Conservation (phyloP, 53 echinoderm and acorn worm genomes). For the Hippasteria phrygiana region DNA sequence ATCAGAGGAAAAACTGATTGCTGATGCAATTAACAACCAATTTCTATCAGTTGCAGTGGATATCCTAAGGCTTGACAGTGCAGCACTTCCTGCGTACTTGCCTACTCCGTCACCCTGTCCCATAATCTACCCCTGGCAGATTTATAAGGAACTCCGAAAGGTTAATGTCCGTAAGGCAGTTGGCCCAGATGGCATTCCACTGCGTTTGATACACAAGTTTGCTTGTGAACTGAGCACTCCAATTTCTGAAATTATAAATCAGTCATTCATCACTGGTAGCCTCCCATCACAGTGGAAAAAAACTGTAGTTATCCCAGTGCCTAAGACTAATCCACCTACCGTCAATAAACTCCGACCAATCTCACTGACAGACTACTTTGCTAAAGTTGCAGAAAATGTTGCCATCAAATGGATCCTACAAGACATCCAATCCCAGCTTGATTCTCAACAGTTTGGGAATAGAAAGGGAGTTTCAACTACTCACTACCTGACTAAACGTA, state of each 20-base stretch:
- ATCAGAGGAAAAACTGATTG: background rate
- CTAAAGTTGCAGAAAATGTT: conserved; percentile 47
- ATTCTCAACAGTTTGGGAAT: conserved; percentile 25
- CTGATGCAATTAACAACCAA: too few relatives aligned
- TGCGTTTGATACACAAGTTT: background rate
- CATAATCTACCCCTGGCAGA: conserved; percentile 12
- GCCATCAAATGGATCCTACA: conserved; percentile 17
- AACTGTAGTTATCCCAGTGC: conserved; percentile 25
- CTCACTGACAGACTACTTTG: conserved; percentile 35
- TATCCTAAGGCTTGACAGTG: background rate
- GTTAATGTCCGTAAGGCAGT: conserved; percentile 4
- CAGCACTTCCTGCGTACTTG: background rate
- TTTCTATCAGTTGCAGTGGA: background rate
- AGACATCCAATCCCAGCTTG: conserved; percentile 2
- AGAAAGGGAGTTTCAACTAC: conserved; percentile 2
- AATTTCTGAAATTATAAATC: background rate
- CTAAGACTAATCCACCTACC: conserved; percentile 14
- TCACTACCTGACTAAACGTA: conserved; percentile 5
- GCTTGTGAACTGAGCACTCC: conserved; percentile 6
- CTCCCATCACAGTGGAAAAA: conserved; percentile 40
- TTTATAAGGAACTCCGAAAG: conserved; percentile 2
- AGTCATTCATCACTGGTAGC: conserved; percentile 15
- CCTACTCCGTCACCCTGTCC: conserved; percentile 8
- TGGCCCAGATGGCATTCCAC: conserved; percentile 11
- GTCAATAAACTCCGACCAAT: conserved; percentile 40